These are phyloP conservation scores for Limnephilus marmoratus DNA, from an alignment of 2,888 invertebrate species.

Conservation along the genomic window DNA sequence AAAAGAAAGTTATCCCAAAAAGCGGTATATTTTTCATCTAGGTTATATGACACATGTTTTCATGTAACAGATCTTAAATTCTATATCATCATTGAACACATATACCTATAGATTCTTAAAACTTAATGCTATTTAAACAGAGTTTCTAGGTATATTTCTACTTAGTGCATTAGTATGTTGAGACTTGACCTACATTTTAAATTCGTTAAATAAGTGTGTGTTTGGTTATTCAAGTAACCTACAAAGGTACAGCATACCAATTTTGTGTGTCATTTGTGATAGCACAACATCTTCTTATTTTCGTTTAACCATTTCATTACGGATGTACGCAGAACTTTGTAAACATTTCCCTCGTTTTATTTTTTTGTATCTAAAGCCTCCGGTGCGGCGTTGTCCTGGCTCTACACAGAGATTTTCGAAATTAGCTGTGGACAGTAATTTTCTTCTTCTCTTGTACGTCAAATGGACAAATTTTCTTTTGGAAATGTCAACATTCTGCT, in stretches of 20 bases:
- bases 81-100: neutral
- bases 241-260: neutral
- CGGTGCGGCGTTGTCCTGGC: too few species aligned
- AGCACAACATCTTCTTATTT: neutral
- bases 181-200: neutral
- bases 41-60: neutral
- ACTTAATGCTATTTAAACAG: neutral
- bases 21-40: neutral
- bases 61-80: neutral
- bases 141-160: neutral
- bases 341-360: neutral
- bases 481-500: too few species aligned
- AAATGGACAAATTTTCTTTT: too few species aligned
- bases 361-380: too few species aligned
- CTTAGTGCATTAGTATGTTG: neutral
- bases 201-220: neutral
- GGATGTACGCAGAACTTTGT: neutral
- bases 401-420: too few species aligned
- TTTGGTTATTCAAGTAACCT: neutral
- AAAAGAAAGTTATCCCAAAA: neutral
- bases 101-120: neutral
- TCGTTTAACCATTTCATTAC: neutral
- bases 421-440: too few species aligned
- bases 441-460: too few species aligned
- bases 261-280: neutral